Percentiles rank a stretch among this genome's conserved stretches.
Conservation (phyloP, 30 jellyfish, hydroid and myxozoan genomes). For the Aurelia sp. region DNA sequence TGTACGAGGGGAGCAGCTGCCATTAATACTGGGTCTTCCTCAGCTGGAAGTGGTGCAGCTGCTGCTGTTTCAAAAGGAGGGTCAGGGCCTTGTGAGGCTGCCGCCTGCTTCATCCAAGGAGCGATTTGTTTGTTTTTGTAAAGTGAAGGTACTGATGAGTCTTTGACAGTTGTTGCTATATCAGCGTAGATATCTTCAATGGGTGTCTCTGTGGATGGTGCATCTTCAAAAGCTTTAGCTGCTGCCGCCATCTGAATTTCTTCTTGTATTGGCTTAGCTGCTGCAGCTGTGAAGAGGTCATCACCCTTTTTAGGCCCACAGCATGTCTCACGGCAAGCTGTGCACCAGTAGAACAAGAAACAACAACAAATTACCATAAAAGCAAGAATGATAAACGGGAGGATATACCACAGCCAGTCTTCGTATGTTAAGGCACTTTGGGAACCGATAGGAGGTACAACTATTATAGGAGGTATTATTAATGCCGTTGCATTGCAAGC, state of each 20-base stretch:
- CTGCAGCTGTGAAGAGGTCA: conserved; percentile 56
- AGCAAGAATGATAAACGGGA: conserved; percentile 63
- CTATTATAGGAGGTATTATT: conserved; percentile 17
- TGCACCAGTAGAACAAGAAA: conserved; percentile 67
- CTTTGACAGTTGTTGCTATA: conserved; percentile 16
- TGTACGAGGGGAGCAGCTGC: conserved; percentile 42
- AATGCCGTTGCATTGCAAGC: conserved; percentile 40
- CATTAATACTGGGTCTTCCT: conserved; percentile 27
- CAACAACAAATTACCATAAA: conserved; percentile 53
- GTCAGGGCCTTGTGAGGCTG: not conserved
- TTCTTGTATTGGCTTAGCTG: conserved; percentile 39
- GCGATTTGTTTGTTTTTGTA: conserved; percentile 1
- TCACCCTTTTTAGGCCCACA: conserved; percentile 49
- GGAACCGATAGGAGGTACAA: conserved; percentile 14
- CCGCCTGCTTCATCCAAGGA: conserved; percentile 60
- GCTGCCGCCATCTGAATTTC: conserved; percentile 29
- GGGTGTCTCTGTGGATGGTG: conserved; percentile 11
- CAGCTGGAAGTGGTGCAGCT: conserved; percentile 34
- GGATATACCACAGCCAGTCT: conserved; percentile 73
- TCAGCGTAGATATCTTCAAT: conserved; percentile 51
- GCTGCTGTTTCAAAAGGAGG: conserved; percentile 2
- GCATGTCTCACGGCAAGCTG: conserved; percentile 66
- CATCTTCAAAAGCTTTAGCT: conserved; percentile 9
- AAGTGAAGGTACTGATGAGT: conserved; percentile 31
- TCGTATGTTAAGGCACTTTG: conserved; percentile 45